Evolutionary conservation across 2,888 invertebrate genomes (phyloP).

Genomic region (Polydrusus pterygomalis): DNA sequence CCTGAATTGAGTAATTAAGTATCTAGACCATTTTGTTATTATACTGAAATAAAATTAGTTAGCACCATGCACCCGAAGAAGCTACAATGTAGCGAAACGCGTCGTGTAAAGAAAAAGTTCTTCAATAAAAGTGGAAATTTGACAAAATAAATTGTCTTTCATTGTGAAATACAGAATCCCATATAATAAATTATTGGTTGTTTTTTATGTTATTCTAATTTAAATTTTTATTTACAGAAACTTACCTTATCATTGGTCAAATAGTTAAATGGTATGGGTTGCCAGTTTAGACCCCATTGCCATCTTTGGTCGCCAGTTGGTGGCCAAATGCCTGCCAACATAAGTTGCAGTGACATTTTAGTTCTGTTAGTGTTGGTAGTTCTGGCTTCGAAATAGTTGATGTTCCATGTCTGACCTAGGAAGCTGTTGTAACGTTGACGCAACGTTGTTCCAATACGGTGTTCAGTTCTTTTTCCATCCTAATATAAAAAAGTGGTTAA

Average conservation of each 20-base stretch:
- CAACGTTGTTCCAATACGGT: constrained; percentile 77
- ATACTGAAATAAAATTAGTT: too few relatives aligned
- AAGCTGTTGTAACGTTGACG: constrained; percentile 76
- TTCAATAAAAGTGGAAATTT: too few relatives aligned
- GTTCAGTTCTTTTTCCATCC: constrained; percentile 77
- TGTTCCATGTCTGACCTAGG: constrained; percentile 75
- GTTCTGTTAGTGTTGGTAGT: constrained; percentile 81
- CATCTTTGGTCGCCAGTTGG: constrained; percentile 75
- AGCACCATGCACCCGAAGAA: too few relatives aligned
- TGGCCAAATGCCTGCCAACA: constrained; percentile 80
- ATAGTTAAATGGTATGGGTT: constrained; percentile 61
- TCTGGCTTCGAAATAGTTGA: constrained; percentile 73
- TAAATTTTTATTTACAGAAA: too few relatives aligned
- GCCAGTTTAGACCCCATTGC: constrained; percentile 68
- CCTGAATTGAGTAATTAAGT: too few relatives aligned
- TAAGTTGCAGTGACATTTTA: constrained; percentile 81
- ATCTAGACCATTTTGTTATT: too few relatives aligned
- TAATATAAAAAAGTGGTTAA: background rate
- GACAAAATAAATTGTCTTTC: too few relatives aligned
- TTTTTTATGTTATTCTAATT: too few relatives aligned
- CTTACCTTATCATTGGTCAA: constrained; percentile 40
- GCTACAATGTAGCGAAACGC: too few relatives aligned
- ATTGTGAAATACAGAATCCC: too few relatives aligned
- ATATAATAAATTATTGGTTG: too few relatives aligned
- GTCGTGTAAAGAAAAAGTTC: too few relatives aligned